Evolutionary conservation across 2,797 vertebrate species (phyloP).

Genomic region (Paguma larvata): DNA sequence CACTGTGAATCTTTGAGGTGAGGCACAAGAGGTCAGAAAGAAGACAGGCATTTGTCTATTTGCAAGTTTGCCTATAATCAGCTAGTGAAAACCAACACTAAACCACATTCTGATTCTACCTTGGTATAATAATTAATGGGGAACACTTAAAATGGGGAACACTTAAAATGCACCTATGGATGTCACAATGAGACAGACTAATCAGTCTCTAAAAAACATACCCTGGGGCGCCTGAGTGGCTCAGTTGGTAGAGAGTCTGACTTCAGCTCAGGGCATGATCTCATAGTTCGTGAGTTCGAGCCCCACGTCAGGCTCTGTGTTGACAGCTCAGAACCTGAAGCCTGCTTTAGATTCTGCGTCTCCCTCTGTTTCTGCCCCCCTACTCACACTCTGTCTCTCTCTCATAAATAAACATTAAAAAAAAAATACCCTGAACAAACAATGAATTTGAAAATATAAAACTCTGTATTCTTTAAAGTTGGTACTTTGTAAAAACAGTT

Average conservation of each 20-base stretch:
- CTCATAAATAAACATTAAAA: too few relatives aligned
- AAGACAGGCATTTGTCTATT: background rate
- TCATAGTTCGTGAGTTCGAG: too few relatives aligned
- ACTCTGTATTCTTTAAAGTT: background rate
- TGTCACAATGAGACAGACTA: background rate
- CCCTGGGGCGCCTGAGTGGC: too few relatives aligned
- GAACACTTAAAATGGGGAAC: background rate
- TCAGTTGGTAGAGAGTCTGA: too few relatives aligned
- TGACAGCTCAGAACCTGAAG: too few relatives aligned
- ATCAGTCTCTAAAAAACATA: background rate
- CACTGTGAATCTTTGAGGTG: background rate
- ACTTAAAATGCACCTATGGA: background rate
- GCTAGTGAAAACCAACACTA: background rate
- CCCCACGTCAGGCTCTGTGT: too few relatives aligned
- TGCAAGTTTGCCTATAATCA: background rate
- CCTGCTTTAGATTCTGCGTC: too few relatives aligned
- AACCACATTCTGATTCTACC: background rate
- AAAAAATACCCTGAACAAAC: background rate
- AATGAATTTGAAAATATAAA: background rate
- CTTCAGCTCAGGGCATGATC: too few relatives aligned
- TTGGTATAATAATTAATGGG: background rate
- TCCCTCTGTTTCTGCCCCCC: too few relatives aligned
- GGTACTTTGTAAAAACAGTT: background rate
- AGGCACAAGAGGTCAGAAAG: background rate
- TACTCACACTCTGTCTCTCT: too few relatives aligned